Conservation (phyloP, 1,140 invertebrate genomes). For the Drosophila repletoides region DNA sequence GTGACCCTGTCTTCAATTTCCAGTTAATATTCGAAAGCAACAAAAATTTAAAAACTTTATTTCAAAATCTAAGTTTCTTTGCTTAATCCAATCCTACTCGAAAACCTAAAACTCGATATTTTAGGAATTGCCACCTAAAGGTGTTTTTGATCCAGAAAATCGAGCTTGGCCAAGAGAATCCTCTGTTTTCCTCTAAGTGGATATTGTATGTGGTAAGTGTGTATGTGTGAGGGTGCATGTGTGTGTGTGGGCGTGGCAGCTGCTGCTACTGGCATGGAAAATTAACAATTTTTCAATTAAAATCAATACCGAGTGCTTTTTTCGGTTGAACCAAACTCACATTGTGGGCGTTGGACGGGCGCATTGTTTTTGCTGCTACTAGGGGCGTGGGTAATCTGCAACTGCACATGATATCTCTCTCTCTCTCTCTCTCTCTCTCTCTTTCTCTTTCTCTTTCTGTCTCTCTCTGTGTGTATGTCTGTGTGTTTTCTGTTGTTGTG, state of each 20-base stretch:
- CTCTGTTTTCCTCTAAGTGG: too few relatives aligned
- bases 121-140: too few relatives aligned
- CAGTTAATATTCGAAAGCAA: too few relatives aligned
- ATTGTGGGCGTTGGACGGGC: conserved; percentile 15
- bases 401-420: conserved; percentile 18
- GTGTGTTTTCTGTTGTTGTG: conserved; percentile 39
- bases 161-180: too few relatives aligned
- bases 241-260: conserved; percentile 47
- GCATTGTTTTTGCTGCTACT: conserved; percentile 1
- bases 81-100: too few relatives aligned
- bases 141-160: too few relatives aligned
- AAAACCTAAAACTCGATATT: too few relatives aligned
- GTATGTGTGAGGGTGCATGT: neutral
- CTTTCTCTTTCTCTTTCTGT: conserved; percentile 16
- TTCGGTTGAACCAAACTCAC: conserved; percentile 17
- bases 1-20: too few relatives aligned
- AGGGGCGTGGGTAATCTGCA: conserved; percentile 45
- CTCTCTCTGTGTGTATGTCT: conserved; percentile 28
- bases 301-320: conserved; percentile 77
- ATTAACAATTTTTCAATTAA: conserved; percentile 81
- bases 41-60: too few relatives aligned
- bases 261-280: conserved; percentile 76
- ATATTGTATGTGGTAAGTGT: neutral
- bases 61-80: too few relatives aligned
- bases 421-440: conserved; percentile 17